phyloP scores from a whole-genome alignment of 1,140 invertebrate species.

The Ephestia elutella region DNA sequence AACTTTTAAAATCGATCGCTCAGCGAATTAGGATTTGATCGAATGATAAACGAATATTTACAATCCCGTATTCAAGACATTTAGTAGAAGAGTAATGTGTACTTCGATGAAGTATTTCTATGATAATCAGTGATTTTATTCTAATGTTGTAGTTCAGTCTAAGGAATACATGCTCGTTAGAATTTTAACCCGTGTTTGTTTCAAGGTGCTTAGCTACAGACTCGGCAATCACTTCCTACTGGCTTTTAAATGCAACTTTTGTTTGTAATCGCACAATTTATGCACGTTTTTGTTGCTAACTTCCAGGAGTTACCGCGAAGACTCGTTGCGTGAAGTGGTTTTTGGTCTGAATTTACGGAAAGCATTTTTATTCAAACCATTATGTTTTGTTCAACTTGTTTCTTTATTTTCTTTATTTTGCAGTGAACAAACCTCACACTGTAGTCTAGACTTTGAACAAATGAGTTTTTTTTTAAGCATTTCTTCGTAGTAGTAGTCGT shows the following conservation, averaged over 20 bases:
- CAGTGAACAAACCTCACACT: too few species aligned
- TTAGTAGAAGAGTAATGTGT: too few species aligned
- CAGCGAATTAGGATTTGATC: too few species aligned
- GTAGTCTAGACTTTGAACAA: too few species aligned
- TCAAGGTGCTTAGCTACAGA: slow-evolving; percentile 23
- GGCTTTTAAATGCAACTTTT: slow-evolving; percentile 39
- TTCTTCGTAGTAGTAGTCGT: too few species aligned
- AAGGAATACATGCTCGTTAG: not conserved
- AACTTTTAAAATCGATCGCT: too few species aligned
- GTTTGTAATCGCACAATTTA: slow-evolving; percentile 41
- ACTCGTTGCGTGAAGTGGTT: not conserved
- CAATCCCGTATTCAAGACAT: too few species aligned
- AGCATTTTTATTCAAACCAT: not conserved
- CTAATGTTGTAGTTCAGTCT: too few species aligned
- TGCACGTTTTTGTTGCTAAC: slow-evolving; percentile 27
- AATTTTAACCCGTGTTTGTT: slow-evolving; percentile 8
- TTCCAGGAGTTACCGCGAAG: not conserved
- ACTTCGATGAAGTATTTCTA: too few species aligned
- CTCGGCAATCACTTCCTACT: slow-evolving; percentile 34
- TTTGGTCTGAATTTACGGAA: not conserved
- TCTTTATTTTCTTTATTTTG: not conserved
- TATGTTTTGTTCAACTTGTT: not conserved
- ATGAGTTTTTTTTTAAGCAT: too few species aligned
- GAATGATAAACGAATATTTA: too few species aligned
- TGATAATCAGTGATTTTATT: too few species aligned